A percentile compares a stretch with the other conserved stretches of the same genome.
Evolutionary conservation across 2,888 invertebrate species (phyloP).

Genomic region (Nephrotoma flavescens): DNA sequence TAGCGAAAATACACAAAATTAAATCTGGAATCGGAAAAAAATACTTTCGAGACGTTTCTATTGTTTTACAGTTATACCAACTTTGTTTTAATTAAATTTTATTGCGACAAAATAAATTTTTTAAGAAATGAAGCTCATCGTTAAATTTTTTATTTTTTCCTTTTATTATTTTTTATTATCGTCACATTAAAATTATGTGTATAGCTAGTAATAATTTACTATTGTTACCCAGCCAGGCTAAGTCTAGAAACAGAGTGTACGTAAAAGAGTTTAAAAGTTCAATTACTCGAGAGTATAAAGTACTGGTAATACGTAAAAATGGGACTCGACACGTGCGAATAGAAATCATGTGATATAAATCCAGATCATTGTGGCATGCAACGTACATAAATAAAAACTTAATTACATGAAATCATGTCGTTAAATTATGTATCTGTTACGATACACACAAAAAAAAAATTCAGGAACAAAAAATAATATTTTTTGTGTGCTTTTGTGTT

Average conservation of each 20-base stretch:
- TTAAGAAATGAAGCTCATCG: not conserved
- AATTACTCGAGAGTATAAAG: too few relatives aligned
- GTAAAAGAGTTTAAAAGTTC: too few relatives aligned
- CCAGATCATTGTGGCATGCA: not conserved
- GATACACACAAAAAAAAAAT: not conserved
- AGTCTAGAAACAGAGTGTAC: too few relatives aligned
- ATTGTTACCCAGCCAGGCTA: too few relatives aligned
- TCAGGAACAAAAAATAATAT: not conserved
- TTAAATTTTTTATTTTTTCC: not conserved
- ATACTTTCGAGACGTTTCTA: not conserved
- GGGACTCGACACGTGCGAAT: not conserved
- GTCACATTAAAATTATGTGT: not conserved
- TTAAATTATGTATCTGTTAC: not conserved
- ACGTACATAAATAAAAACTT: not conserved
- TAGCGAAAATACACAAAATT: too few relatives aligned
- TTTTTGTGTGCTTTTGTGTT: not conserved
- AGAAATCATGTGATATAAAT: not conserved
- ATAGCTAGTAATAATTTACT: too few relatives aligned
- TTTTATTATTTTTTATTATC: not conserved
- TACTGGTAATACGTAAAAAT: too few relatives aligned
- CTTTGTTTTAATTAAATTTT: not conserved
- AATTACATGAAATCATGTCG: not conserved
- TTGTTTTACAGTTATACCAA: not conserved
- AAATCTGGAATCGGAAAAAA: too few relatives aligned
- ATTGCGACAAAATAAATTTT: not conserved